Conservation (phyloP, 2,797 vertebrate genomes). For the Thunnus albacares region DNA sequence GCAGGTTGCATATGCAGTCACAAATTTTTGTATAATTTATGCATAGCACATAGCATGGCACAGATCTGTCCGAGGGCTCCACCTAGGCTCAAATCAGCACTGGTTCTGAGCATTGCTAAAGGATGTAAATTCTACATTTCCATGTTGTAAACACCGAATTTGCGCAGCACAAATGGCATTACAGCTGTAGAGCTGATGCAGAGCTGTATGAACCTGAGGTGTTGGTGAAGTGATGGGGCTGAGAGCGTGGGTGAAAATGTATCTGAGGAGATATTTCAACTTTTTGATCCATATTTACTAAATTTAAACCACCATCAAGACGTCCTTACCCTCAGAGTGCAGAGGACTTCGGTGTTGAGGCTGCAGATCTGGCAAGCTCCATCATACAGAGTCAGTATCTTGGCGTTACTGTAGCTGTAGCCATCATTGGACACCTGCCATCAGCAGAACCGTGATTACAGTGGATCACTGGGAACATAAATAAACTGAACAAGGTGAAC, state of each 20-base stretch:
- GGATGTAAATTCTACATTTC: background rate
- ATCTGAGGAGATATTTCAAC: background rate
- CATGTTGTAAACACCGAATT: background rate
- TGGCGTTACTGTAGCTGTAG: constrained; percentile 91
- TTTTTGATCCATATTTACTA: background rate
- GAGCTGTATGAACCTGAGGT: background rate
- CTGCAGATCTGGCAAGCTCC: constrained; percentile 91
- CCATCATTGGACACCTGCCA: constrained; percentile 94
- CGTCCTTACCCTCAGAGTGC: constrained; percentile 87
- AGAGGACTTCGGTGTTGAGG: constrained; percentile 80
- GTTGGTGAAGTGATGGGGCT: too few relatives aligned
- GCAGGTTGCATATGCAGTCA: background rate
- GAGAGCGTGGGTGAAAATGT: background rate
- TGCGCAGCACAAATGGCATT: background rate
- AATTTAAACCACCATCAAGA: background rate
- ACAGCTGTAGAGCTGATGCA: background rate
- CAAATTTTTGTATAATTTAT: background rate
- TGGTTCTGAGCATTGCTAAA: background rate
- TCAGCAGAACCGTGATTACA: constrained; percentile 40
- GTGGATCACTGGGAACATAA: constrained; percentile 21
- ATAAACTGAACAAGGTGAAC: background rate
- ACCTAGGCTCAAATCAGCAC: background rate
- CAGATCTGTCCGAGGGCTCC: too few relatives aligned
- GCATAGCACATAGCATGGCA: background rate
- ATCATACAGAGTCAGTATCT: constrained; percentile 89